These are phyloP conservation scores for Macrocentrus cingulum DNA, from an alignment of 1,140 invertebrate genomes.

Conservation along the genomic window DNA sequence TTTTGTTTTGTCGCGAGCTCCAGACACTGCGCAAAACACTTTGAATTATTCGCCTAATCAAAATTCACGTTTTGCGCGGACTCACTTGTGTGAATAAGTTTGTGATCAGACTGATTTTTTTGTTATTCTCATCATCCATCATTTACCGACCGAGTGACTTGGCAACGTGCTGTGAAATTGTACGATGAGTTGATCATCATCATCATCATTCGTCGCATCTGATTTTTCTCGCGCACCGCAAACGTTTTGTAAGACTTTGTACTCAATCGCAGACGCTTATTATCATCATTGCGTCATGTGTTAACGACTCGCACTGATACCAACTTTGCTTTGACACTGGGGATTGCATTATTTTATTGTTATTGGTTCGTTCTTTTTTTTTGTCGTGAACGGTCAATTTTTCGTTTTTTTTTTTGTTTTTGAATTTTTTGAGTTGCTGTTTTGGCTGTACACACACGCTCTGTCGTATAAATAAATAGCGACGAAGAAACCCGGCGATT, in stretches of 20 bases:
- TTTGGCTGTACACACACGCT: neutral
- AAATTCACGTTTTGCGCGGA: too few relatives aligned
- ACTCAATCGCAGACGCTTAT: slow-evolving; percentile 17
- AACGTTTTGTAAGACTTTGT: slow-evolving; percentile 9
- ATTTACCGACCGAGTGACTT: too few relatives aligned
- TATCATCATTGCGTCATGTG: slow-evolving; percentile 37
- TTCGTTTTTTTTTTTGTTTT: neutral
- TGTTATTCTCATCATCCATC: too few relatives aligned
- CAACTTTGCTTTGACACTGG: slow-evolving; percentile 28
- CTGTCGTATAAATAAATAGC: neutral
- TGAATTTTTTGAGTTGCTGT: neutral
- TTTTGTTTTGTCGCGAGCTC: slow-evolving; percentile 18
- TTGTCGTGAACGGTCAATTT: neutral
- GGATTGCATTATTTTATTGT: neutral
- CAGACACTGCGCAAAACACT: too few relatives aligned
- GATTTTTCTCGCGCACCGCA: too few relatives aligned
- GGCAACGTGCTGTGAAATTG: too few relatives aligned
- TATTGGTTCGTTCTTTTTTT: neutral
- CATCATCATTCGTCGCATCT: too few relatives aligned
- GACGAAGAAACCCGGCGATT: slow-evolving; percentile 16
- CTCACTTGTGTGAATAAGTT: too few relatives aligned
- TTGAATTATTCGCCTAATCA: too few relatives aligned
- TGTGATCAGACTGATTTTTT: too few relatives aligned
- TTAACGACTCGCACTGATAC: slow-evolving; percentile 30
- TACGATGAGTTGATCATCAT: too few relatives aligned